Evolutionary conservation across 2,888 invertebrate species (phyloP), one percentile per base, ranked within the genome.

Genomic region (Venusia cambrica): DNA sequence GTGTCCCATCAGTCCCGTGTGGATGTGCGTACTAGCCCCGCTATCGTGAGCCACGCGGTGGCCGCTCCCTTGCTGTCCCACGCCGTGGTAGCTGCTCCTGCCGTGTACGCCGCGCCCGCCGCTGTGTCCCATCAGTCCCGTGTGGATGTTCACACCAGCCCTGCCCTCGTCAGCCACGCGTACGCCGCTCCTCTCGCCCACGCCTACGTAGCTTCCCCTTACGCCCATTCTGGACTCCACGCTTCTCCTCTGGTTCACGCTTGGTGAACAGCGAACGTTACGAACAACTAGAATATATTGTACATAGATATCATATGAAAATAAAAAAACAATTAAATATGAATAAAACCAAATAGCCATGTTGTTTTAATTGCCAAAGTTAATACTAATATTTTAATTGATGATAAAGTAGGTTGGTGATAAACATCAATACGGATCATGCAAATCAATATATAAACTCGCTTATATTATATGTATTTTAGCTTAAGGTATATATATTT

Each of bases 241-340:
- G 15, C n/a, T n/a, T n/a, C 65, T 28, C 70, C 72, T 27, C 48
- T 61, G 19, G 62, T 53, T 45, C 74, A 80, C 51, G 79, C 57
- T 48, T 84, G 83, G 84, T 85, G 51, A 81, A 69, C 38, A 75
- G 60, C 51, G 64, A 68, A 63, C 53, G 70, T 79, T 72, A 77
- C 71, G 69, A 77, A 71, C 55, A 57, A 53, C 58, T 63, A 64
- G 67, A 57, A 66, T 48, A 39, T 18, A 38, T 9, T 29, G 15
- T 35, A 43, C 35, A 33, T 49, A 57, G 46, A 40, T 67, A 54
- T 60, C 50, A 49, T 50, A 58, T 54, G 54, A 62, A 56, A 52
- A 51, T 45, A 50, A 58, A 55, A 60, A 62, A 59, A 56, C 49
- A 38, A 32, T 38, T 38, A 48, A 42, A 45, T 38, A 13, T 24